Evolutionary conservation across 2,888 invertebrate genomes (phyloP).

Genomic region (Drosophila recens): DNA sequence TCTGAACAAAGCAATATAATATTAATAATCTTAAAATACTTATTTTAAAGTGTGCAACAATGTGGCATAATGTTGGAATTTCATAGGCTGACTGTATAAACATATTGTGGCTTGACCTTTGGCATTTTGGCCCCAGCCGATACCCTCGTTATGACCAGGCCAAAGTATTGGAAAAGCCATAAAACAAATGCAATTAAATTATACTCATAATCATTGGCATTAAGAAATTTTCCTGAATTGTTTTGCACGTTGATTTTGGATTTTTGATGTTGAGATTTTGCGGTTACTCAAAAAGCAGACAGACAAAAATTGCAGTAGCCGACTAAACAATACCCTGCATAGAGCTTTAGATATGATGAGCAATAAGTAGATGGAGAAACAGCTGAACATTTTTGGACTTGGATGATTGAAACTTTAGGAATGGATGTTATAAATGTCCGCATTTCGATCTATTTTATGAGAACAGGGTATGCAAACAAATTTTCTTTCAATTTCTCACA

Average conservation of each 20-base stretch:
- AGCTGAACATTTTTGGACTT: background rate
- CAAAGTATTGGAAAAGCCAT: constrained; percentile 28
- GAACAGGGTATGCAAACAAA: constrained; percentile 19
- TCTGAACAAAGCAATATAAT: background rate
- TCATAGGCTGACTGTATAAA: background rate
- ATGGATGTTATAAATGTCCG: background rate
- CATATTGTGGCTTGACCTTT: constrained; percentile 5
- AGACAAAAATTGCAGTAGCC: background rate
- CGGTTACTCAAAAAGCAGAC: background rate
- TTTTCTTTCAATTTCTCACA: constrained; percentile 68
- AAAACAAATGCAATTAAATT: constrained; percentile 36
- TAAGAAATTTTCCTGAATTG: constrained; percentile 29
- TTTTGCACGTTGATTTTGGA: constrained; percentile 30
- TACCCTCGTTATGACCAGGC: constrained; percentile 14
- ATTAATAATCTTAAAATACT: constrained; percentile 1
- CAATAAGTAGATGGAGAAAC: background rate
- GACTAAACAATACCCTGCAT: background rate
- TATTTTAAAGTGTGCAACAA: constrained; percentile 10
- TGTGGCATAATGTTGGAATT: constrained; percentile 12
- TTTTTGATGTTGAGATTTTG: constrained; percentile 45
- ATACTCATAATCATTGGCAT: constrained; percentile 25
- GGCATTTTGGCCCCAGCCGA: background rate
- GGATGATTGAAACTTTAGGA: background rate
- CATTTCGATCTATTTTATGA: background rate
- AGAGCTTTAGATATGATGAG: background rate